Evolutionary conservation across 2,797 vertebrate genomes (phyloP).

Genomic region (Protonibea diacanthus): DNA sequence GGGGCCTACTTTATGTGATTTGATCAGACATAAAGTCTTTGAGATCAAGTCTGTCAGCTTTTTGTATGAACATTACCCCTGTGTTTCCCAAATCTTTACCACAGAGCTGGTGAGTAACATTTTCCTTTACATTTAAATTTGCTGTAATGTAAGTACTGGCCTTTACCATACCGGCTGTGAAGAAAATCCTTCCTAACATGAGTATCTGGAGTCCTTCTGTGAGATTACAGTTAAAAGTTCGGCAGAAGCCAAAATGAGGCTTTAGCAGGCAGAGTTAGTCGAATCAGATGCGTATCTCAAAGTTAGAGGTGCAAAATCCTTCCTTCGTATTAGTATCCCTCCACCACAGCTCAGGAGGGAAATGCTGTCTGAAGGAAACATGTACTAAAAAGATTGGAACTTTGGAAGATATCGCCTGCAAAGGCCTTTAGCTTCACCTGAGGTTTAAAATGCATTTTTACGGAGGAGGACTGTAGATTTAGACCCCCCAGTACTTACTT

Average conservation of each 20-base stretch:
- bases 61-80: neutral
- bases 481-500: neutral
- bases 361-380: neutral
- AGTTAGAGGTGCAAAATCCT: neutral
- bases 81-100: neutral
- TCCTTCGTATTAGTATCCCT: neutral
- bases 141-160: neutral
- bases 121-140: neutral
- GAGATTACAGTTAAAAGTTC: neutral
- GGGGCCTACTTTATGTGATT: neutral
- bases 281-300: neutral
- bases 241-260: neutral
- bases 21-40: neutral
- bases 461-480: neutral
- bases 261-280: neutral
- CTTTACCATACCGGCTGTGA: neutral
- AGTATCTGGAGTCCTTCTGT: neutral
- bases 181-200: neutral
- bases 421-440: neutral
- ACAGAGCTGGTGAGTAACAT: neutral
- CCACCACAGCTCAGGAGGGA: neutral
- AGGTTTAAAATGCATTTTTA: neutral
- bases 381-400: neutral
- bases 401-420: neutral
- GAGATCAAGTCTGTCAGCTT: neutral